These are phyloP conservation scores for Drosophila pachea DNA, from an alignment of 1,140 invertebrate species.

Conservation along the genomic window DNA sequence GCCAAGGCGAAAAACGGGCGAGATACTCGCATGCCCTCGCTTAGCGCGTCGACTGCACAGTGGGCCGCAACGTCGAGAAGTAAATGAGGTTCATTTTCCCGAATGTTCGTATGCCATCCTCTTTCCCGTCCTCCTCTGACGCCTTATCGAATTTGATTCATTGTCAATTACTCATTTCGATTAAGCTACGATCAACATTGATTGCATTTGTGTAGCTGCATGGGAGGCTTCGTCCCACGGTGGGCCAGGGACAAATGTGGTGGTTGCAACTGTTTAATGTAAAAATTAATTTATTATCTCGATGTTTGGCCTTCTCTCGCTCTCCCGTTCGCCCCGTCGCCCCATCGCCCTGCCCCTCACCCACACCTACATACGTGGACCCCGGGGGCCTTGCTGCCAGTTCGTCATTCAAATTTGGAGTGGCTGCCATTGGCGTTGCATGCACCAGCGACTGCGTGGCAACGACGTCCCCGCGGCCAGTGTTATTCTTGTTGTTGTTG, in stretches of 20 bases:
- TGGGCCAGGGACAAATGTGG: constrained; percentile 20
- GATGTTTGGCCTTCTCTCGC: constrained; percentile 68
- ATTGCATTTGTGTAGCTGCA: not conserved
- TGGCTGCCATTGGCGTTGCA: constrained; percentile 44
- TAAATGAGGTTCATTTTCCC: too few species aligned
- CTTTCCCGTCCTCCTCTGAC: too few species aligned
- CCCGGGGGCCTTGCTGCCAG: constrained; percentile 16
- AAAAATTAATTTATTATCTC: constrained; percentile 78
- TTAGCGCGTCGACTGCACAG: constrained; percentile 19
- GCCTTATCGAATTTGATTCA: too few species aligned
- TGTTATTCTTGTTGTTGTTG: too few species aligned
- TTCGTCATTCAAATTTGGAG: constrained; percentile 58
- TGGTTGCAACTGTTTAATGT: constrained; percentile 69
- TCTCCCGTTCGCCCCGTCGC: too few species aligned
- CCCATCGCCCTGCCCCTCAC: constrained; percentile 35
- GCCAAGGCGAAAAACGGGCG: constrained; percentile 56
- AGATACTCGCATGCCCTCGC: constrained; percentile 20
- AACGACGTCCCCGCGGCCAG: constrained; percentile 4
- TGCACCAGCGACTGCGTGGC: constrained; percentile 55
- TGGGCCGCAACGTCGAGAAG: constrained; percentile 1
- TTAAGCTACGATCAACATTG: not conserved
- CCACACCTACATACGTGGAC: constrained; percentile 24
- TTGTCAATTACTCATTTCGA: too few species aligned
- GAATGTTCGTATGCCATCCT: too few species aligned
- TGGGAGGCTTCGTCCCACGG: constrained; percentile 27